Percentiles rank a stretch among this genome's conserved stretches.
These are phyloP conservation scores for Leptoclinus maculatus DNA, from an alignment of 2,797 vertebrate genomes.

Conservation along the genomic window DNA sequence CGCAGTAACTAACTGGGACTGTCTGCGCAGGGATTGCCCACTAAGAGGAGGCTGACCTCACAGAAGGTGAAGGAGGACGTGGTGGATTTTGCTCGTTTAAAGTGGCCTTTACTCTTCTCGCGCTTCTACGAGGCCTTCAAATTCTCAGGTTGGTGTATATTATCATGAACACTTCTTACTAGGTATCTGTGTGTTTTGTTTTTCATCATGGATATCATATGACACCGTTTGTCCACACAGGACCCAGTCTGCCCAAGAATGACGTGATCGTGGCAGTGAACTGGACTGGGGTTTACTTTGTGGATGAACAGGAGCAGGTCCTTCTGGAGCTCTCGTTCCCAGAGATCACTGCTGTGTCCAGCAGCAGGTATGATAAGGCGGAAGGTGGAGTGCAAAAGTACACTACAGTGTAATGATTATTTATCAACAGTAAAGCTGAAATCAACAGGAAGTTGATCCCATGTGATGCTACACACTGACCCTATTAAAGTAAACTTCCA, in stretches of 20 bases:
- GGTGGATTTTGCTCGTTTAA: constrained; percentile 96
- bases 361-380: constrained; percentile 86
- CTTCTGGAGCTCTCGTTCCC: constrained; percentile 97
- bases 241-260: constrained; percentile 96
- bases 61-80: constrained; percentile 97
- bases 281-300: constrained; percentile 98
- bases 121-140: constrained; percentile 99
- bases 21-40: constrained; percentile 88
- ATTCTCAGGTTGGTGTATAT: constrained; percentile 88
- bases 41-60: constrained; percentile 89
- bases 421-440: too few species aligned
- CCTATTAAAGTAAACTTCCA: not conserved
- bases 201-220: not conserved
- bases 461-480: not conserved
- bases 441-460: too few species aligned
- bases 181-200: not conserved
- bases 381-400: too few species aligned
- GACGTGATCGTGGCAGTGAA: constrained; percentile 98
- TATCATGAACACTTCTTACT: rapidly evolving
- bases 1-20: rapidly evolving
- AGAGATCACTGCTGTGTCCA: constrained; percentile 95
- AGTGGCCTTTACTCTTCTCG: constrained; percentile 98
- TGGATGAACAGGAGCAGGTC: constrained; percentile 98
- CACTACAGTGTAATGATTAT: too few species aligned
- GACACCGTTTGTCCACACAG: constrained; percentile 64